Evolutionary conservation across 2,888 invertebrate genomes (phyloP), one percentile per base, ranked within the genome.

Genomic region (Mesodorylaimus sp.): DNA sequence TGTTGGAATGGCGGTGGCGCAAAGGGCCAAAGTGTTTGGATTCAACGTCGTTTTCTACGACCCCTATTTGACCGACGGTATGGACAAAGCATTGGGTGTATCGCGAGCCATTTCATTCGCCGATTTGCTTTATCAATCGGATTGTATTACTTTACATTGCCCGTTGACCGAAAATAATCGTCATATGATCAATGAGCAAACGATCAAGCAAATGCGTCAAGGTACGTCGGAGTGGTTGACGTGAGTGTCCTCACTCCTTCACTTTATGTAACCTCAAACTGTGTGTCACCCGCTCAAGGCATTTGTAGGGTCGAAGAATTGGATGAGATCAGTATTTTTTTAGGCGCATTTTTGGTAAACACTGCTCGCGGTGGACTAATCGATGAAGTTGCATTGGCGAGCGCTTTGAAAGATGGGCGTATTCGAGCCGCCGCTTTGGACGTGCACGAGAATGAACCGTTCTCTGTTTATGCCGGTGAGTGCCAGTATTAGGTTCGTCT

Each of bases 21-120:
- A 95, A 61, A 77, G 97, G 62, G 97, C 97, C 67, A 95, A 95
- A 77, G 91, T 88, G 52, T 97, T 99, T 75, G 97, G 97, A 66
- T 95, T 97, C 76, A 89, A 88, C 73, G 91, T 99, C 70, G 86
- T 91, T 74, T 97, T 97, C 74, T 97, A 95, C 73, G 97, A 97
- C 75, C 97, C 97, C 56, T 93, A 93, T 75, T 78, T 95, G 69
- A 86, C 89, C 60, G 95, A 97, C 73, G 95, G 95, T 68, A 88
- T 91, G 70, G 93, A 95, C 75, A 93, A 91, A 76, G 86, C 88
- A 65, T 77, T 95, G 67, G 91, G 93, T 60, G 78, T 87, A 71
- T 86, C 85, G 64, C 79, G 95, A 71, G 91, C 93, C 65, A 89
- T 89, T 73, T 91, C 95, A 62, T 76, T 97, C 70, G 77, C 88